Evolutionary conservation across 2,888 invertebrate species (phyloP).

Genomic region (Acanthacorydalis orientalis): DNA sequence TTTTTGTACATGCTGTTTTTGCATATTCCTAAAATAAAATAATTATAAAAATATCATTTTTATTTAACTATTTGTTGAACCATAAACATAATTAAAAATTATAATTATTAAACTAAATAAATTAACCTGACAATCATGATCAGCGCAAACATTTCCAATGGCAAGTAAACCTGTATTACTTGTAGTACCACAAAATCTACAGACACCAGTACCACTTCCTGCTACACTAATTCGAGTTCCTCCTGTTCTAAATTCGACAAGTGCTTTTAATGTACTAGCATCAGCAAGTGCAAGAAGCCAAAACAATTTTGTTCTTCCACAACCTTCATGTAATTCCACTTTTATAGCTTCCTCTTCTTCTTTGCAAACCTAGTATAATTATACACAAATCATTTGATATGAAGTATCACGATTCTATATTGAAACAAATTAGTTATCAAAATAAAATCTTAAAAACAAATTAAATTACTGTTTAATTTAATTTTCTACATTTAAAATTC

Average conservation of each 20-base stretch:
- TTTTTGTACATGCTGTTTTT: constrained; percentile 64
- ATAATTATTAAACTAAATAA: not conserved
- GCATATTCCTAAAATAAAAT: constrained; percentile 45
- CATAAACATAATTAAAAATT: not conserved
- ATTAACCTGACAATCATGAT: constrained; percentile 75
- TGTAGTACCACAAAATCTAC: constrained; percentile 81
- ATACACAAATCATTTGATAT: not conserved
- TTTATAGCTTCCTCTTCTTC: constrained; percentile 93
- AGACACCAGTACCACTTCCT: constrained; percentile 42
- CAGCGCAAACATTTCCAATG: constrained; percentile 85
- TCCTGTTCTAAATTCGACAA: constrained; percentile 80
- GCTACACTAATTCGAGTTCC: constrained; percentile 29
- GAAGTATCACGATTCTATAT: not conserved
- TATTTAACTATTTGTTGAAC: not conserved
- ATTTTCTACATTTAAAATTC: constrained; percentile 4
- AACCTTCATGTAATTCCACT: constrained; percentile 92
- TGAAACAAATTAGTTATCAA: constrained; percentile 1
- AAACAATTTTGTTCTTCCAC: constrained; percentile 88
- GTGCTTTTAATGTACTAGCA: constrained; percentile 76
- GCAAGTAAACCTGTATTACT: constrained; percentile 71
- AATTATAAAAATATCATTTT: not conserved
- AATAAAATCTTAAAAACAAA: not conserved
- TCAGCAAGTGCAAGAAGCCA: constrained; percentile 91
- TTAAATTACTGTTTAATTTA: not conserved
- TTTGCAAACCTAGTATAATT: constrained; percentile 61